Conservation (phyloP, 2,888 invertebrate species). For the Epirrita christyi region DNA sequence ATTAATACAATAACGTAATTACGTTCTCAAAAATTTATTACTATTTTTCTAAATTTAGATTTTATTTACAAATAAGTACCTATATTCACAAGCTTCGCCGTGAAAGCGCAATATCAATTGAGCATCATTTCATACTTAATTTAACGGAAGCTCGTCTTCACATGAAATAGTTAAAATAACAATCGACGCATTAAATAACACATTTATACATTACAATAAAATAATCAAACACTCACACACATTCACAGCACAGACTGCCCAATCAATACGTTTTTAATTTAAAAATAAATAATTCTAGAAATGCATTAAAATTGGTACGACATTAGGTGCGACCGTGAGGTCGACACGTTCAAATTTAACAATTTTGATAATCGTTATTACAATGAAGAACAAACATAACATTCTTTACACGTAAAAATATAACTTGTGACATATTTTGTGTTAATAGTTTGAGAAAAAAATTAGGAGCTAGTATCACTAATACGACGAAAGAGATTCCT, state of each 20-base stretch:
- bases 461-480: constrained; percentile 85
- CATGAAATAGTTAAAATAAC: constrained; percentile 66
- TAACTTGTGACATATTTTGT: constrained; percentile 82
- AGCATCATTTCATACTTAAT: constrained; percentile 71
- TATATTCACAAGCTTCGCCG: constrained; percentile 74
- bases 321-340: constrained; percentile 59
- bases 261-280: constrained; percentile 75
- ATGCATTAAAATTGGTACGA: constrained; percentile 84
- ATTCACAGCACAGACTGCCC: constrained; percentile 79
- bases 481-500: constrained; percentile 81
- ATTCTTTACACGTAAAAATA: constrained; percentile 71
- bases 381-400: constrained; percentile 81
- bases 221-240: constrained; percentile 65
- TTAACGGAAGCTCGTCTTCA: constrained; percentile 66
- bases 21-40: constrained; percentile 71
- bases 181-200: constrained; percentile 80
- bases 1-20: constrained; percentile 71
- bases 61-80: constrained; percentile 72
- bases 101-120: constrained; percentile 81
- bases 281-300: constrained; percentile 83
- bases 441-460: constrained; percentile 76
- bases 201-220: constrained; percentile 75
- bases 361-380: constrained; percentile 74
- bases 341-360: constrained; percentile 61
- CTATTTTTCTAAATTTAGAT: constrained; percentile 76